Conservation (phyloP, 2,888 invertebrate genomes). For the Lochmaea capreae region DNA sequence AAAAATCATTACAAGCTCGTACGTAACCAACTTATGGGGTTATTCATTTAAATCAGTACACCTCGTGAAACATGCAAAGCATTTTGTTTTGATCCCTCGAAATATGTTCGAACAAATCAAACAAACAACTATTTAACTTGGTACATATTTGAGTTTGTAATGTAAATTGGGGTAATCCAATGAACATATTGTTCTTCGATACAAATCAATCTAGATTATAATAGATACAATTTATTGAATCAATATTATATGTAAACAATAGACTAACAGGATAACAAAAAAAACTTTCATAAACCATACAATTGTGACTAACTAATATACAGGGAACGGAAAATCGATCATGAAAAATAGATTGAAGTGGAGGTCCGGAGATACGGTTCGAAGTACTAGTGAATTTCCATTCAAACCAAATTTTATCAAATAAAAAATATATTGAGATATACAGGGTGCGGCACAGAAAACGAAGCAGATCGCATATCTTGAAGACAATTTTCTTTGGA, state of each 20-base stretch:
- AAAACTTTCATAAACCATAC: not conserved
- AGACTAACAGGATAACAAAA: not conserved
- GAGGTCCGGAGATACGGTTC: too few relatives aligned
- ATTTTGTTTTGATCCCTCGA: not conserved
- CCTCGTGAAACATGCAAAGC: not conserved
- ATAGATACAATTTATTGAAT: constrained; percentile 16
- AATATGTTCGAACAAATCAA: constrained; percentile 5
- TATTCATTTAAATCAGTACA: not conserved
- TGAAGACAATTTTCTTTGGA: too few relatives aligned
- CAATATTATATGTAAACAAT: not conserved
- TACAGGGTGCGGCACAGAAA: too few relatives aligned
- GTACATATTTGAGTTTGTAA: constrained; percentile 11
- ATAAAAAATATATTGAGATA: too few relatives aligned
- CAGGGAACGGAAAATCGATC: not conserved
- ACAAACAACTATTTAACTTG: constrained; percentile 6
- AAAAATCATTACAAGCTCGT: not conserved
- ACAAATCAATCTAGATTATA: constrained; percentile 12
- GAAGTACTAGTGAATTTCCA: too few relatives aligned
- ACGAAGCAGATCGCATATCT: too few relatives aligned
- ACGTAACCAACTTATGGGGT: not conserved
- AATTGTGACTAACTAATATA: not conserved
- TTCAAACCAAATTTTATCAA: too few relatives aligned
- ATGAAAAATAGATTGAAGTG: too few relatives aligned
- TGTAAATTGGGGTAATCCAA: constrained; percentile 10
- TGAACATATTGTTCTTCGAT: constrained; percentile 7